These are phyloP conservation scores for Nothoprocta pentlandii DNA, from an alignment of 2,113 vertebrate genomes.

Conservation along the genomic window DNA sequence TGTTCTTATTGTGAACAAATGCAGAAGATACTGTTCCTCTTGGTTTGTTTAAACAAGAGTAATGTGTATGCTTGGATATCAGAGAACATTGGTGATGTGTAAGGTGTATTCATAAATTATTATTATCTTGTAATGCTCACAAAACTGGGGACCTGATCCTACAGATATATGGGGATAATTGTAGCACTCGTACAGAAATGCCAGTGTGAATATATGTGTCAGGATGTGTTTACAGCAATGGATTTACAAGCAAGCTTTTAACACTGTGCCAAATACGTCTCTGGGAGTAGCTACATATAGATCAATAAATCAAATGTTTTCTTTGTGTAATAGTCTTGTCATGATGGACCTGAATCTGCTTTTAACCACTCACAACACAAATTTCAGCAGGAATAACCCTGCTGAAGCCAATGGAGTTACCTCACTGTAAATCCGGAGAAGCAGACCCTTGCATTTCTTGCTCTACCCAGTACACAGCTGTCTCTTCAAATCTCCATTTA, in stretches of 20 bases:
- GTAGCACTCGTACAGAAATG: slow-evolving; percentile 50
- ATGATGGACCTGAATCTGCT: slow-evolving; percentile 18
- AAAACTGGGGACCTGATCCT: slow-evolving; percentile 60
- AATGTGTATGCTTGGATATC: slow-evolving; percentile 49
- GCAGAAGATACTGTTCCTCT: slow-evolving; percentile 32
- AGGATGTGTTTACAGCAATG: slow-evolving; percentile 65
- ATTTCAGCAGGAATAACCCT: background rate
- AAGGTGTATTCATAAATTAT: slow-evolving; percentile 67
- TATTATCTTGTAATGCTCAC: slow-evolving; percentile 60
- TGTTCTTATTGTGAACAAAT: slow-evolving; percentile 58
- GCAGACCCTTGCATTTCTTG: background rate
- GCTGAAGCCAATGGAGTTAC: background rate
- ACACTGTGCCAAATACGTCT: slow-evolving; percentile 57
- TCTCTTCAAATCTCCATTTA: background rate
- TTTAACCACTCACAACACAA: slow-evolving; percentile 2
- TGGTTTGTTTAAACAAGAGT: slow-evolving; percentile 33
- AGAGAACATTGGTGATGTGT: slow-evolving; percentile 49
- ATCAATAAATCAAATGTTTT: slow-evolving; percentile 34
- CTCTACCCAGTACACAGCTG: background rate
- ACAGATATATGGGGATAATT: slow-evolving; percentile 41
- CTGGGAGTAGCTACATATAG: slow-evolving; percentile 8
- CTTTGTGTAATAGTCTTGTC: background rate
- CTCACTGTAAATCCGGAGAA: slow-evolving; percentile 11
- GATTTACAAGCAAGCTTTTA: slow-evolving; percentile 47
- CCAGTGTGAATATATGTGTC: slow-evolving; percentile 38